phyloP scores from a whole-genome alignment of 2,113 vertebrate species.

The Okapia johnstoni region DNA sequence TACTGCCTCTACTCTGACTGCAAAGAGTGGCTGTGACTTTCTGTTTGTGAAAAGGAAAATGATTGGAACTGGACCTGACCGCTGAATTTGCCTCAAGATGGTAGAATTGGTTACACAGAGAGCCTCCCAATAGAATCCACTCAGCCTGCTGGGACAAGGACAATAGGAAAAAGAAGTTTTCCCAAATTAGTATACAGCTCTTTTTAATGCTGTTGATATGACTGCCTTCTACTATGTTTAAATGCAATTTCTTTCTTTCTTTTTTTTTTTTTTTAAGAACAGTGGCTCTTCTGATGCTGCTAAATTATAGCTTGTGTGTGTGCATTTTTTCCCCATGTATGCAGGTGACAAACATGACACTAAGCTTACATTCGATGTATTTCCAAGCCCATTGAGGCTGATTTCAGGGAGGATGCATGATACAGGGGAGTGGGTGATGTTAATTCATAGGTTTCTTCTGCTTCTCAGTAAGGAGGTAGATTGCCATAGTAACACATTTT shows the following conservation, averaged over 20 bases:
- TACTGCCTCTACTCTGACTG: background rate
- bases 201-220: background rate
- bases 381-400: background rate
- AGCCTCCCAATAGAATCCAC: background rate
- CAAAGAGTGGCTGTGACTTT: background rate
- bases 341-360: background rate
- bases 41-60: background rate
- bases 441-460: constrained; percentile 45
- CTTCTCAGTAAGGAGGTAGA: constrained; percentile 41
- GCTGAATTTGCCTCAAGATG: background rate
- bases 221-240: background rate
- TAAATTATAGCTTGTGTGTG: background rate
- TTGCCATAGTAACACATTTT: constrained; percentile 44
- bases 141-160: background rate
- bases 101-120: background rate
- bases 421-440: background rate
- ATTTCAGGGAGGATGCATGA: background rate
- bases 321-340: background rate
- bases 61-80: background rate
- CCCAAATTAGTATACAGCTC: background rate
- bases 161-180: background rate
- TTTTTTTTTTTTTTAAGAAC: background rate
- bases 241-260: background rate
- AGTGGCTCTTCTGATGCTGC: background rate
- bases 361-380: background rate